phyloP scores from a whole-genome alignment of 2,888 invertebrate species.

The Danaus chrysippus region DNA sequence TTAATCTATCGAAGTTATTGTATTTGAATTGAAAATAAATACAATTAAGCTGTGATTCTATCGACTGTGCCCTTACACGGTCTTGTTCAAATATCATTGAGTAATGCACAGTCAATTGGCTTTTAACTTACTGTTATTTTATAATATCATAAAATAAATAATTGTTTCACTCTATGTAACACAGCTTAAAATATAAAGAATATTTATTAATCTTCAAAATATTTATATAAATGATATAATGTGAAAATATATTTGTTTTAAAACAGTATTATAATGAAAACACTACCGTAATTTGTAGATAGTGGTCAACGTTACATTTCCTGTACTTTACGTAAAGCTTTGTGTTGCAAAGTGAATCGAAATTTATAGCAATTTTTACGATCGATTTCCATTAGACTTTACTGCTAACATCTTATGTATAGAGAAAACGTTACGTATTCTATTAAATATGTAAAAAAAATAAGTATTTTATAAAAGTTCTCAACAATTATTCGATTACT shows the following conservation, averaged over 20 bases:
- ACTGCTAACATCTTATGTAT: background rate
- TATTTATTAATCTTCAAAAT: background rate
- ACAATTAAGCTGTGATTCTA: conserved; percentile 50
- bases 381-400: background rate
- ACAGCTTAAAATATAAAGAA: background rate
- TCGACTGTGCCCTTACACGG: conserved; percentile 53
- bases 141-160: background rate
- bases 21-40: conserved; percentile 28
- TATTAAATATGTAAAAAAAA: background rate
- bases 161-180: background rate
- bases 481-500: too few relatives aligned
- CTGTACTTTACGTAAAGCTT: conserved; percentile 2
- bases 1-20: conserved; percentile 2
- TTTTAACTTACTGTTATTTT: background rate
- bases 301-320: background rate
- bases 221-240: background rate
- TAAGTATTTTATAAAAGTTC: background rate
- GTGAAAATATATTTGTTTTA: too few relatives aligned
- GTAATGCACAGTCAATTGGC: conserved; percentile 32
- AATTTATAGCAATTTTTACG: background rate
- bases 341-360: background rate
- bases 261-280: background rate
- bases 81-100: conserved; percentile 41
- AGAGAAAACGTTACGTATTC: background rate
- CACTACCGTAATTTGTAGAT: background rate